Evolutionary conservation across 2,888 invertebrate species (phyloP), one percentile per base, ranked within the genome.

Genomic region (Mythimna lalbum): DNA sequence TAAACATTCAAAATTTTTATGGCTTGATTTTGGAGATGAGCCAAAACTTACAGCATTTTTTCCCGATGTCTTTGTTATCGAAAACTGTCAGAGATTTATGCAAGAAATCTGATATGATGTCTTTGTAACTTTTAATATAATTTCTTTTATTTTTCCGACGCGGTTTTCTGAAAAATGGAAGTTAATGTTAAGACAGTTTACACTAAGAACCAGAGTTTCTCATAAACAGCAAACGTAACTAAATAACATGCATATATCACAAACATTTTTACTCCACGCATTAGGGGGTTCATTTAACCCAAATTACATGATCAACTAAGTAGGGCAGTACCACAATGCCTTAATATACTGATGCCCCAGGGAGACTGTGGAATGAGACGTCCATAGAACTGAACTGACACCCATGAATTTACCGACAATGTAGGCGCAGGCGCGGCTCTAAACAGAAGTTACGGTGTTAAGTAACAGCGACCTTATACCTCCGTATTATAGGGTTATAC

Each of bases 371-470:
- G 85, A 91, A 90, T 90, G 89, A 92, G 91, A 88, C 90, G 86
- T 86, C 85, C 85, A 82, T 84, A 76, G 79, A 82, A 81, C 78
- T 86, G 81, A 88, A 89, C 85, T 90, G 93, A 90, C 91, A 78
- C 87, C 83, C 86, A 89, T 91, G 91, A 92, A 91, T 93, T 91
- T 90, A 84, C 89, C 83, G 84, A 93, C 93, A 91, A 90, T 91
- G 91, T 88, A 86, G 83, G 86, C 87, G 86, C 61, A 86, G 81
- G 90, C 84, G 90, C 84, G 87, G 78, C 78, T 71, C 80, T 93
- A 93, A 94, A 92, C 91, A 92, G 90, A 90, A 95, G 92, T 94
- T 93, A 94, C 91, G 91, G 92, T 90, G 91, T 89, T 91, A 92
- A 93, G 92, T 93, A 92, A 93, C 91, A 90, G 88, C 85, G 84